Evolutionary conservation across 2,113 vertebrate genomes (phyloP), one percentile per base, ranked within the genome.

Genomic region (Istiophorus platypterus): DNA sequence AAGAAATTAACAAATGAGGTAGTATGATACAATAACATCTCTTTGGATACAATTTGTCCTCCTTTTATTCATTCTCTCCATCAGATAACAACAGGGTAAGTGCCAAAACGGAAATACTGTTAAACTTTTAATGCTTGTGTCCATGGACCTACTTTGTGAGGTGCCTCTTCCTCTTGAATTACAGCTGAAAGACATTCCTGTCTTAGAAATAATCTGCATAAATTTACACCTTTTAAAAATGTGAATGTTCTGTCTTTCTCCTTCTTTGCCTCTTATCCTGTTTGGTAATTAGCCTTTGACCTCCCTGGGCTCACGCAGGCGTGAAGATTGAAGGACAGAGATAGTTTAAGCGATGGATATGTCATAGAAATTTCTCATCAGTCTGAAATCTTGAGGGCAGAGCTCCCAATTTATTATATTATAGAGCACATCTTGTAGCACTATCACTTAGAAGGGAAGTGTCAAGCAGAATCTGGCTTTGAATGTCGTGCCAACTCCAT

Each of bases 261-360:
- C 69, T 85, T 51, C 39, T 80, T 65, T 82, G 78, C 76, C 82
- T 89, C 89, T 92, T 86, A 78, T 92, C 84, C 87, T 85, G 85
- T 88, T 87, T 89, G 88, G 78, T 90, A 93, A 93, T 94, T 94
- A 94, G 84, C 89, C 88, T 91, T 67, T 93, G 90, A 92, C 92
- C 90, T 81, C 62, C 77, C 82, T 42, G 85, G 83, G 86, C 90
- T 90, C 84, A 67, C 18, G 72, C 76, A 76, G 81, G 66, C 70
- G 58, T 85, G 78, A 59, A 77, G 78, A 91, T 37, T 90, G 92
- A 92, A 91, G 91, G 91, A 89, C 88, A 72, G 82, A 87, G 86
- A 85, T 78, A 88, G 88, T 92, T 88, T 89, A 88, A 90, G 86
- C 68, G 51, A 81, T 77, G 78, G 82, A 92, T 92, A 91, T 91